Percentiles rank a stretch among this genome's conserved stretches.
Conservation (phyloP, 2,888 invertebrate species). For the Volucella bombylans region DNA sequence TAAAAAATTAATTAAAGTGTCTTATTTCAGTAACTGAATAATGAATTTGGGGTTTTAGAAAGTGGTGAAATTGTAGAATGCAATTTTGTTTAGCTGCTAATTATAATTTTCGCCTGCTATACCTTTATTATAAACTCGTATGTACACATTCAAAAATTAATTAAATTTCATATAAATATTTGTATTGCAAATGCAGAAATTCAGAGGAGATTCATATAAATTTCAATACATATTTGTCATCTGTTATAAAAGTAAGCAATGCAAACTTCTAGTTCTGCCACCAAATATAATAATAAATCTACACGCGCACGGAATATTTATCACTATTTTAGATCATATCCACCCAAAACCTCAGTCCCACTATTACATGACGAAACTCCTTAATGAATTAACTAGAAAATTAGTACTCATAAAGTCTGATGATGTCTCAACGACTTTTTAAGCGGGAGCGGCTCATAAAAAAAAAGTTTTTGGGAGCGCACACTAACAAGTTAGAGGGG, state of each 20-base stretch:
- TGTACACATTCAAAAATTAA: too few species aligned
- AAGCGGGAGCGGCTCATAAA: conserved; percentile 28
- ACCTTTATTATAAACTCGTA: too few species aligned
- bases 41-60: too few species aligned
- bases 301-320: conserved; percentile 7
- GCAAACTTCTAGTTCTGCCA: conserved; percentile 1
- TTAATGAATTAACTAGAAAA: conserved; percentile 24
- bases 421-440: conserved; percentile 12
- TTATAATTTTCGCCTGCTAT: too few species aligned
- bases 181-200: background rate
- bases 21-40: too few species aligned
- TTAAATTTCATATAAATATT: background rate
- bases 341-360: background rate
- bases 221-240: background rate
- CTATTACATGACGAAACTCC: conserved; percentile 33
- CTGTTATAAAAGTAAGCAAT: conserved; percentile 1
- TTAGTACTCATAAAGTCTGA: conserved; percentile 27
- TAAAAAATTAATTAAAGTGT: too few species aligned
- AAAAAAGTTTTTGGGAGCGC: background rate
- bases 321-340: background rate
- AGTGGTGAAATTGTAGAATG: too few species aligned
- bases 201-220: background rate
- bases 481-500: background rate
- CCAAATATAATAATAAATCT: background rate
- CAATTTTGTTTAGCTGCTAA: too few species aligned